phyloP scores from a whole-genome alignment of 53 echinoderm and acorn worm species.

The Apostichopus leukothele region DNA sequence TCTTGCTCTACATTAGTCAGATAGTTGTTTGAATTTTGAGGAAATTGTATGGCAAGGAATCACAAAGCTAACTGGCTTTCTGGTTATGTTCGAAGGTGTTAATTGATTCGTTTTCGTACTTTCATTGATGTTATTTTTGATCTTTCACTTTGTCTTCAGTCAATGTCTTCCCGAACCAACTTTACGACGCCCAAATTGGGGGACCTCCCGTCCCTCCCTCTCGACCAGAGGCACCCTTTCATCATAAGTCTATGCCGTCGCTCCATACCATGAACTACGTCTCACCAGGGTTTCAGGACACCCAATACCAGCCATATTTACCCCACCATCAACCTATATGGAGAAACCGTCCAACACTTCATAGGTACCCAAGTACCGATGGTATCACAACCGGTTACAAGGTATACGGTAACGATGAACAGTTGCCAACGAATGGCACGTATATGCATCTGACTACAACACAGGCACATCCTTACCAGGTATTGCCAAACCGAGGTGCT shows the following conservation, averaged over 20 bases:
- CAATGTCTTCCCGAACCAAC: constrained; percentile 2
- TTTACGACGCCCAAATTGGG: constrained; percentile 13
- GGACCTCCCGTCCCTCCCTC: background rate
- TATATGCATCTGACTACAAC: constrained; percentile 13
- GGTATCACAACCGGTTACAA: background rate
- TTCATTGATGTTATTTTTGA: too few species aligned
- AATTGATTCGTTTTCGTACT: too few species aligned
- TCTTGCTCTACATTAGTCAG: too few species aligned
- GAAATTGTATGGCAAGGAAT: too few species aligned
- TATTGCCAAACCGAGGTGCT: background rate
- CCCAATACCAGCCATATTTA: constrained; percentile 8
- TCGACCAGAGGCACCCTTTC: constrained; percentile 5
- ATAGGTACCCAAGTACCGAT: constrained; percentile 24
- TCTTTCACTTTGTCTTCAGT: background rate
- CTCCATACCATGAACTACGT: background rate
- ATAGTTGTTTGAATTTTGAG: too few species aligned
- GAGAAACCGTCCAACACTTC: constrained; percentile 2
- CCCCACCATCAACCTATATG: constrained; percentile 21
- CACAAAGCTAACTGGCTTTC: too few species aligned
- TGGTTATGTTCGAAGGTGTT: too few species aligned
- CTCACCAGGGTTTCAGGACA: constrained; percentile 2
- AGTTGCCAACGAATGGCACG: background rate
- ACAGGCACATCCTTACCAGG: background rate
- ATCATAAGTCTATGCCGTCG: constrained; percentile 26
- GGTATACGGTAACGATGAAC: background rate